Base-by-base conservation (phyloP, 2,113 vertebrate genomes). In the Myotis lucifugus region DNA sequence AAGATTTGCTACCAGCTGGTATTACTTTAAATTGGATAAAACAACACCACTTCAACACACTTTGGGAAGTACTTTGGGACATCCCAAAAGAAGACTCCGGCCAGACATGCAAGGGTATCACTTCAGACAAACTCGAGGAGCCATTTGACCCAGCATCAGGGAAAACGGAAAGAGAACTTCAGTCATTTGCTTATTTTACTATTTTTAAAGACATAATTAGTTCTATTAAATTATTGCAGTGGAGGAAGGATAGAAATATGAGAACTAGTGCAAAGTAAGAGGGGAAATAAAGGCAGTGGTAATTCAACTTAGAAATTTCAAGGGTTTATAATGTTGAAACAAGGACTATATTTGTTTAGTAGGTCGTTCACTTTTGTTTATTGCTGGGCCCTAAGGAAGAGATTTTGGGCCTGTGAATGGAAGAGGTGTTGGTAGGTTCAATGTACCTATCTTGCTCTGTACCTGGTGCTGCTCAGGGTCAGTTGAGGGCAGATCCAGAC, bases 181-280 rank as follows among this genome's bases (percentile, higher is more conserved):
- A 95, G 93, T 95, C 54, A 91, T 96, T 97, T 97, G 95, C 96
- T 97, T 97, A 97, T 97, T 97, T 97, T 95, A 95, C 95, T 92
- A 91, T 97, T 97, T 97, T 96, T 86, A 96, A 97, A 96, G 94
- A 94, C 94, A 76, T 96, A 97, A 97, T 97, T 97, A 97, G 92
- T 95, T 96, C 93, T 97, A 97, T 97, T 97, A 82, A 97, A 97
- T 97, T 97, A 97, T 97, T 96, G 88, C 85, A 74, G 78, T 61
- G 73, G 94, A 97, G 96, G 97, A 97, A 97, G 96, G 78, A 85
- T 77, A 96, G 97, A 97, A 97, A 97, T 96, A 95, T 32, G 97
- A 97, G 96, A 97, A 92, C 82, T n/a, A 82, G 85, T 83, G 46
- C 61, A 91, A 95, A 95, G 90, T 94, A 92, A 82, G 52, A 82